These are phyloP conservation scores for Anhinga anhinga DNA, from an alignment of 2,113 vertebrate species.

Conservation along the genomic window DNA sequence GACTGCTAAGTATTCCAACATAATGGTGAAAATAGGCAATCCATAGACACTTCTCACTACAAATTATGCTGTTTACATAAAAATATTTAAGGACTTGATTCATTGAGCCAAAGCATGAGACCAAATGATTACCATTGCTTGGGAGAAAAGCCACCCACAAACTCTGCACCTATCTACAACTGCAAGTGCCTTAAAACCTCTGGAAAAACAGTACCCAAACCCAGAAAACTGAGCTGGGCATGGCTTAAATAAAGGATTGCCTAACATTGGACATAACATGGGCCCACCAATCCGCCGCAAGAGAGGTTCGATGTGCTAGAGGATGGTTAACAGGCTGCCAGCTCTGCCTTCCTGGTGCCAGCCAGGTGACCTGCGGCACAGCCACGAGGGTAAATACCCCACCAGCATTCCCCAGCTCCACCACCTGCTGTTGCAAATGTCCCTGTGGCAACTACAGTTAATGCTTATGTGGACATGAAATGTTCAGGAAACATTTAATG, in stretches of 20 bases:
- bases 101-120: neutral
- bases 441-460: neutral
- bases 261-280: fast-evolving
- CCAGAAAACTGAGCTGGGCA: neutral
- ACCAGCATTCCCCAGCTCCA: neutral
- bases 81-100: neutral
- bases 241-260: neutral
- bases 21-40: neutral
- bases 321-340: neutral
- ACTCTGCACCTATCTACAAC: neutral
- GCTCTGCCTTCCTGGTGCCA: neutral
- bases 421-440: neutral
- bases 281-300: no score
- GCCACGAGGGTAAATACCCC: fast-evolving
- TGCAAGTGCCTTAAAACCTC: neutral
- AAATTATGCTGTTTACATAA: neutral
- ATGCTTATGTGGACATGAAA: neutral
- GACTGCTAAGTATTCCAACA: neutral
- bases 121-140: neutral
- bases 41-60: neutral
- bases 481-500: slow-evolving; percentile 22
- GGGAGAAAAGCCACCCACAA: neutral
- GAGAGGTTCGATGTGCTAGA: neutral
- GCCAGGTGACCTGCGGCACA: neutral
- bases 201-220: neutral